phyloP scores from a whole-genome alignment of 1,140 invertebrate genomes.

The Gryon sp. region DNA sequence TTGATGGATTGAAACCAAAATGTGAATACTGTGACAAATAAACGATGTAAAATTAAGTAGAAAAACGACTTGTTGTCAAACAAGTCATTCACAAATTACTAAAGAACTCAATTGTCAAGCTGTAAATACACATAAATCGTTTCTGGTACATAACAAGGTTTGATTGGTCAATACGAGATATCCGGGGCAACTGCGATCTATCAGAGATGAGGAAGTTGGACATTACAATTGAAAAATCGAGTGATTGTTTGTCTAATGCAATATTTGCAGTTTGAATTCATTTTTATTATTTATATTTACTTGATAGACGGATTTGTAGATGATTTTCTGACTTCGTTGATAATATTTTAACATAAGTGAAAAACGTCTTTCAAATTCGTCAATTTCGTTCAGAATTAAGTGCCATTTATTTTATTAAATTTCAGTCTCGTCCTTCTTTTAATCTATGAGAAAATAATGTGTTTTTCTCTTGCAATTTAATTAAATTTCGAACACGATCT shows the following conservation, averaged over 20 bases:
- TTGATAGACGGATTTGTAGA: too few species aligned
- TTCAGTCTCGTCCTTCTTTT: too few species aligned
- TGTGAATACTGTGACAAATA: background rate
- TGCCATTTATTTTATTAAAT: too few species aligned
- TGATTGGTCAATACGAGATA: conserved; percentile 78
- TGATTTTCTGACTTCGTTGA: too few species aligned
- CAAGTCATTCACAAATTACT: conserved; percentile 14
- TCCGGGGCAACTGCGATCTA: conserved; percentile 72
- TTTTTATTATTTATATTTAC: too few species aligned
- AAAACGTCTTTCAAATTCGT: too few species aligned
- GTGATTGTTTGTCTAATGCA: conserved; percentile 3
- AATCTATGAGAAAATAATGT: too few species aligned
- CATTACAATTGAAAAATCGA: conserved; percentile 62
- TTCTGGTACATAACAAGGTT: conserved; percentile 70
- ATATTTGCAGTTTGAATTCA: too few species aligned
- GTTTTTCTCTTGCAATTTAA: too few species aligned
- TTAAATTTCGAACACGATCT: too few species aligned
- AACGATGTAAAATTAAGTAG: background rate
- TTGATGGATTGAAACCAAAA: background rate
- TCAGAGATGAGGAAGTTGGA: conserved; percentile 71
- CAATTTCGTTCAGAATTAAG: too few species aligned
- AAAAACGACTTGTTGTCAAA: conserved; percentile 49
- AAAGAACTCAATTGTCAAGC: conserved; percentile 14
- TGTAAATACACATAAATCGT: conserved; percentile 47
- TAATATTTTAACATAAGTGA: too few species aligned